Evolutionary conservation across 2,797 vertebrate genomes (phyloP), one percentile per base, ranked within the genome.

Genomic region (Semaprochilodus insignis): DNA sequence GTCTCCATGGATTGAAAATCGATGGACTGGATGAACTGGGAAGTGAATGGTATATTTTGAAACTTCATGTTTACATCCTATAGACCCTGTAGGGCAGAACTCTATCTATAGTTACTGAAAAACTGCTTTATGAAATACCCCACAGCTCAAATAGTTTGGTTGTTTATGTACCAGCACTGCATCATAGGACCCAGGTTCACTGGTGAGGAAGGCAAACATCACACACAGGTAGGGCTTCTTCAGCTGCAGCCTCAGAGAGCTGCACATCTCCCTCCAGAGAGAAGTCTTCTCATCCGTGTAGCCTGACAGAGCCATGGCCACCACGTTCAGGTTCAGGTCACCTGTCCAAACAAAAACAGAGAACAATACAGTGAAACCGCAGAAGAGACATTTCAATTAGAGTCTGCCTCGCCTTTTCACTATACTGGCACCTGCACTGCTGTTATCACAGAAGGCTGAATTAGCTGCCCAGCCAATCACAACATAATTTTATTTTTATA

Each of bases 211-310:
- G 81, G 98, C 97, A 91, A 99, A 99, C 97, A 99, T 99, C 86
- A 97, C 94, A 73, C 97, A 97, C 59, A 99, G 93, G 91, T 99
- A 99, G 0, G 98, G 97, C 90, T 98, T 97, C 92, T 97, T 97
- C 81, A 99, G 44, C 11, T 99, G 98, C 82, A 98, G 90, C 70
- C 98, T 92, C 13, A 99, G 94, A 27, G 97, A 96, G 93, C 98
- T 97, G 93, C 98, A 99, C 98, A 99, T 99, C 93, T 99, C 98
- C 89, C 98, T 95, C 98, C 98, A 99, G 81, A 99, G 95, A 17
- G 98, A 99, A 36, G 95, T 95, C 92, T 98, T 98, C 91, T 99
- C 98, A 25, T 99, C 97, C 0, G 98, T 99, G 90, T 99, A 98
- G 70, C 98, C 98, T 0, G 98, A 99, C 59, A 99, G 91, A 75